Evolutionary conservation across 2,888 invertebrate genomes (phyloP).

Genomic region (Rhagium mordax): DNA sequence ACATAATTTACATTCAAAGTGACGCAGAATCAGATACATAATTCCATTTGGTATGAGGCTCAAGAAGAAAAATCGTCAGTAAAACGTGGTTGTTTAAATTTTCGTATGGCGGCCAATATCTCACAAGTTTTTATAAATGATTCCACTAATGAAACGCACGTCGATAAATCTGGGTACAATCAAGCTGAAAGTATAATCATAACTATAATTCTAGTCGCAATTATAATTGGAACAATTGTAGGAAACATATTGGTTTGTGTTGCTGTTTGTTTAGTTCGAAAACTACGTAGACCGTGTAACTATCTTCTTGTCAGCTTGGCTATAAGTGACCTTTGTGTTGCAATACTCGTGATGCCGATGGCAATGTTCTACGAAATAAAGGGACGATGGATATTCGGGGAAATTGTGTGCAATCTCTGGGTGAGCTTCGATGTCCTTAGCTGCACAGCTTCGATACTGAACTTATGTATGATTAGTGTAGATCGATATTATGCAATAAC

Average conservation of each 20-base stretch:
- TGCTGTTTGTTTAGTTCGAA: constrained; percentile 95
- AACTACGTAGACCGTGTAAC: constrained; percentile 91
- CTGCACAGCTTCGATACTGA: constrained; percentile 98
- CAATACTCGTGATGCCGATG: constrained; percentile 97
- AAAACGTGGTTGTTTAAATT: constrained; percentile 23
- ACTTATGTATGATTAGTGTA: constrained; percentile 97
- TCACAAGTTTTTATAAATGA: constrained; percentile 59
- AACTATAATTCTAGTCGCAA: constrained; percentile 80
- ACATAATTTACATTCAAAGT: constrained; percentile 9
- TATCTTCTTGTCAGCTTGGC: constrained; percentile 95
- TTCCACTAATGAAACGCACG: constrained; percentile 55
- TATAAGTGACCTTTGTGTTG: constrained; percentile 96
- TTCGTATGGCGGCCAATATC: constrained; percentile 69
- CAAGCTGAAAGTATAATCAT: constrained; percentile 77
- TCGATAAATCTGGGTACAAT: constrained; percentile 57
- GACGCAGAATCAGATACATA: background rate
- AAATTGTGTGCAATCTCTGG: constrained; percentile 94
- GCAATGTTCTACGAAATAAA: constrained; percentile 94
- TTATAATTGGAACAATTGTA: constrained; percentile 86
- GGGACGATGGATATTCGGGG: constrained; percentile 95
- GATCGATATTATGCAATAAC: constrained; percentile 96
- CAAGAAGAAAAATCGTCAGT: constrained; percentile 22
- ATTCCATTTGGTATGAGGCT: constrained; percentile 23
- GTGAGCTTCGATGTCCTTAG: constrained; percentile 97
- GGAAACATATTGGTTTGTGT: constrained; percentile 93